Base-by-base conservation (phyloP, 1,140 invertebrate species). In the Rhizoglyphus robini region DNA sequence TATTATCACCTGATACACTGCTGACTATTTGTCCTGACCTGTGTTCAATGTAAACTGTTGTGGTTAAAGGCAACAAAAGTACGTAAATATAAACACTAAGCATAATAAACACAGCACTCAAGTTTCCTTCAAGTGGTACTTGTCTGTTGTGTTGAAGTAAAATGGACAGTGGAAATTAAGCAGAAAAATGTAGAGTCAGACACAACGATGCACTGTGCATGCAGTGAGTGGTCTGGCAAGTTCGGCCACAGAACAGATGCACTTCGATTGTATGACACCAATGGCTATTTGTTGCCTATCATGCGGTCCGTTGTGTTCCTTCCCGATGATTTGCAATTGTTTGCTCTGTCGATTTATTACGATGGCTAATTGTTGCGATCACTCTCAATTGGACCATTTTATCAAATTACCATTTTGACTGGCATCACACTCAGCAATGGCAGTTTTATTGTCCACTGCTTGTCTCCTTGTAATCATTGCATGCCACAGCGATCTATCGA, bases 111-210 rank as follows among this genome's bases (percentile, higher is more conserved):
- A n/a, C n/a, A n/a, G n/a, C n/a, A n/a, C n/a, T n/a, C n/a, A n/a
- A n/a, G n/a, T n/a, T n/a, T n/a, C n/a, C n/a, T n/a, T n/a, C n/a
- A n/a, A n/a, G n/a, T n/a, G n/a, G n/a, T n/a, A n/a, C n/a, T n/a
- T n/a, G n/a, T n/a, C n/a, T n/a, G n/a, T n/a, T n/a, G n/a, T n/a
- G n/a, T n/a, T 54, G 51, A 54, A 54, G 8, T 54, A 54, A n/a
- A 54, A 54, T 54, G 51, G 51, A 54, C 51, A 54, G 51, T 54
- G 51, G 51, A 54, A 54, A 54, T 54, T 54, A 54, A 54, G 51
- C 51, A 23, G 51, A 54, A 54, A 54, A 54, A 32, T 54, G 23
- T 11, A 54, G 51, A 18, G 36, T 41, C 36, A 18, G 18, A 11
- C 18, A 18, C 36, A 41, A 18, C 36, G 36, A 41, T 41, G 18